Percentiles rank a stretch among this genome's conserved stretches.
Evolutionary conservation across 2,113 vertebrate species (phyloP).

Genomic region (Dicrurus megarhynchus): DNA sequence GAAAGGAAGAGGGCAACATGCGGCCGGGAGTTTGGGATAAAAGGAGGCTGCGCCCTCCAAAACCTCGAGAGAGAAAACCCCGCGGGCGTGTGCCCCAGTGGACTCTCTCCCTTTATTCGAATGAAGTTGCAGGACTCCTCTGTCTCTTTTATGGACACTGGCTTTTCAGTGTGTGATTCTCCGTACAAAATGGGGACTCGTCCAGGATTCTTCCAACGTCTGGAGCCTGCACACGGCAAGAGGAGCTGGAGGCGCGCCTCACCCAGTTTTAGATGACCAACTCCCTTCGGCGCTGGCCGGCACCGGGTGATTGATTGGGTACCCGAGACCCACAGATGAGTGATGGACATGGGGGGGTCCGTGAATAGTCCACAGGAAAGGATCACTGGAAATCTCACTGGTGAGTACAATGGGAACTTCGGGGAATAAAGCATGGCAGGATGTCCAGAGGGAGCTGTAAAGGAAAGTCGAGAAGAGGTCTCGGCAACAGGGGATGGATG

Average conservation of each 20-base stretch:
- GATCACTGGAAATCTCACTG: background rate
- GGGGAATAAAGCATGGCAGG: background rate
- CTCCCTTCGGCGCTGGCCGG: background rate
- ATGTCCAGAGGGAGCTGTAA: background rate
- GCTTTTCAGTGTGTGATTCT: background rate
- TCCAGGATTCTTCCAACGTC: background rate
- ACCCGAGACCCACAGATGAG: background rate
- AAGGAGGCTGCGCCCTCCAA: background rate
- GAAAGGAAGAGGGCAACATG: background rate
- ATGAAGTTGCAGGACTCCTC: background rate
- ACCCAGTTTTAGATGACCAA: background rate
- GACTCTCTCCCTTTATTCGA: background rate
- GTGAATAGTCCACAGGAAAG: background rate
- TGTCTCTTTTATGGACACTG: background rate
- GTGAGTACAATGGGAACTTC: background rate
- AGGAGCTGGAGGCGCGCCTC: background rate
- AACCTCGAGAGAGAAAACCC: accelerated
- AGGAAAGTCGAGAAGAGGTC: background rate
- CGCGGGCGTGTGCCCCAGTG: accelerated
- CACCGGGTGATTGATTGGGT: background rate
- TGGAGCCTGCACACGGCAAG: accelerated
- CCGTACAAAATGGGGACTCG: accelerated
- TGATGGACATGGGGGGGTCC: background rate
- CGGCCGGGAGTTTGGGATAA: accelerated
- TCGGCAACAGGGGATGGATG: no score